Conservation (phyloP, 37 sponge, comb jelly and placozoan species). For the Chondrosia reniformis region DNA sequence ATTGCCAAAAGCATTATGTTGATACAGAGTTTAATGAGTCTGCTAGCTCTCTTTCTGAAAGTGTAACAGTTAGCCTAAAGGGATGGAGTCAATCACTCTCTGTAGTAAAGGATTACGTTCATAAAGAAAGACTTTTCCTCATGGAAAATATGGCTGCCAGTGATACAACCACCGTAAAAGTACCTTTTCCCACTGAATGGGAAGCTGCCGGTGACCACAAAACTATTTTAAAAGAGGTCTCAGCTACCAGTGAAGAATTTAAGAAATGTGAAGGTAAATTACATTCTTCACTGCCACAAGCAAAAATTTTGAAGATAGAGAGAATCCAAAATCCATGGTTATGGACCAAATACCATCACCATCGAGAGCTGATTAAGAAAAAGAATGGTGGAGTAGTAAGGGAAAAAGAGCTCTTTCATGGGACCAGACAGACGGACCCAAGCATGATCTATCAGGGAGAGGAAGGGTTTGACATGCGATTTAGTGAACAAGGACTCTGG, state of each 20-base stretch:
- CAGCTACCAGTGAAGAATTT: not conserved
- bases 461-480: constrained; percentile 74
- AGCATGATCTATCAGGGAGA: constrained; percentile 29
- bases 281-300: constrained; percentile 18
- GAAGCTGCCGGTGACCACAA: not conserved
- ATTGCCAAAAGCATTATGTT: too few species aligned
- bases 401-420: constrained; percentile 66
- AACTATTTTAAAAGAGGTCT: not conserved
- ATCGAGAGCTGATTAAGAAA: constrained; percentile 30
- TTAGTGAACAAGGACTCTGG: constrained; percentile 52
- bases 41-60: too few species aligned
- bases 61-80: too few species aligned
- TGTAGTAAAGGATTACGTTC: too few species aligned
- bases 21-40: too few species aligned
- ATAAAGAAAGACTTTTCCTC: too few species aligned
- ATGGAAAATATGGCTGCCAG: too few species aligned
- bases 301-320: constrained; percentile 18
- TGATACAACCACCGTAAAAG: too few species aligned
- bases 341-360: constrained; percentile 48
- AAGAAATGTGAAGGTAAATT: too few species aligned
- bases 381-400: constrained; percentile 40
- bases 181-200: not conserved
- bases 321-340: constrained; percentile 67
- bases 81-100: too few species aligned
- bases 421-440: constrained; percentile 47